These are phyloP conservation scores for Epinephelus lanceolatus DNA, from an alignment of 2,113 vertebrate species.

Conservation along the genomic window DNA sequence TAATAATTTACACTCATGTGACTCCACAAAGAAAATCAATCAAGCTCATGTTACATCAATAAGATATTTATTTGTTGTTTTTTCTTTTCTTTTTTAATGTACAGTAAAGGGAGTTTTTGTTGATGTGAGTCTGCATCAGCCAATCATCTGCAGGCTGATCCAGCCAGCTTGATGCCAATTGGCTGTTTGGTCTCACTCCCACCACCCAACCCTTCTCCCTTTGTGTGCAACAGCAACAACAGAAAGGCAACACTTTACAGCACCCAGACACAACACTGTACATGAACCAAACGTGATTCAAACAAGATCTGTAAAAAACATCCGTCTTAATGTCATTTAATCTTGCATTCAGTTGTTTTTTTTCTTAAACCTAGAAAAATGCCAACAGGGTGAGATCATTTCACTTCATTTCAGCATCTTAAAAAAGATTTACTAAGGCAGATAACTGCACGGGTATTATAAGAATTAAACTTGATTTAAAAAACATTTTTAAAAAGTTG, in stretches of 20 bases:
- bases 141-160: conserved; percentile 53
- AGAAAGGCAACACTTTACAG: conserved; percentile 49
- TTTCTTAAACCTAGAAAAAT: conserved; percentile 17
- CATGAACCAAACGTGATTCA: neutral
- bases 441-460: neutral
- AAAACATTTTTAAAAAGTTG: conserved; percentile 1
- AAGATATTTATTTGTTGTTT: conserved; percentile 51
- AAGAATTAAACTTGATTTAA: neutral
- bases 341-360: neutral
- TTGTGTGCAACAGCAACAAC: conserved; percentile 61
- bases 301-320: conserved; percentile 27
- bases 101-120: conserved; percentile 47
- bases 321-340: conserved; percentile 14
- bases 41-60: conserved; percentile 9
- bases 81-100: conserved; percentile 20
- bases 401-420: conserved; percentile 8
- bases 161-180: conserved; percentile 68
- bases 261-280: conserved; percentile 24
- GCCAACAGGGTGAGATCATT: conserved; percentile 32
- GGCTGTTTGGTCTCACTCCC: conserved; percentile 76
- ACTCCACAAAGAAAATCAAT: conserved; percentile 30
- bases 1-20: neutral
- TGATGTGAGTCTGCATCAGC: conserved; percentile 51
- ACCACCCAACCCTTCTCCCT: conserved; percentile 60
- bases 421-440: conserved; percentile 16